Evolutionary conservation across 2,113 vertebrate species (phyloP).

Genomic region (Gallinago undulata): DNA sequence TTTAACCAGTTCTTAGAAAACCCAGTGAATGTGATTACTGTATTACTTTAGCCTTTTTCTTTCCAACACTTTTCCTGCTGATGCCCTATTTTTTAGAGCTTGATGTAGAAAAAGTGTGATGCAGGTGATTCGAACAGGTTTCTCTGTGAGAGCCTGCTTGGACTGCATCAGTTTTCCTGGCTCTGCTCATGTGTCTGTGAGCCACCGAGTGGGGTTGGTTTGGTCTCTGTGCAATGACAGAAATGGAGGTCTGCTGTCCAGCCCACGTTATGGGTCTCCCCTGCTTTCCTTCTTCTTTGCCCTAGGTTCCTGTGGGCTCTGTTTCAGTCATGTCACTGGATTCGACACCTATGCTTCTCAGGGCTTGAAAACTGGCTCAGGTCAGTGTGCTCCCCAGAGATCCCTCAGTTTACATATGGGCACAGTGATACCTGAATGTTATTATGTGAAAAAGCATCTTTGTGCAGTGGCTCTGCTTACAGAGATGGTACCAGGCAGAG

Average conservation of each 20-base stretch:
- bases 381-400: neutral
- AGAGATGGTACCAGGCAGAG: neutral
- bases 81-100: neutral
- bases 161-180: neutral
- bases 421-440: neutral
- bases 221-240: neutral
- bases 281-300: neutral
- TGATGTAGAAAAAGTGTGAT: neutral
- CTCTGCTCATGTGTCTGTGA: neutral
- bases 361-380: neutral
- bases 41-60: neutral
- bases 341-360: neutral
- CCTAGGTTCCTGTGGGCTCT: neutral
- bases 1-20: neutral
- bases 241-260: neutral
- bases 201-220: neutral
- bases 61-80: neutral
- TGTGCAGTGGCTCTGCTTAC: neutral
- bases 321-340: neutral
- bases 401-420: neutral
- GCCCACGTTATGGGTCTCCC: fast-evolving
- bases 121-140: neutral
- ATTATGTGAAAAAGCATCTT: neutral
- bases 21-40: neutral
- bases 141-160: neutral